Evolutionary conservation across 1,140 invertebrate species (phyloP).

Genomic region (Charaxes varanes): DNA sequence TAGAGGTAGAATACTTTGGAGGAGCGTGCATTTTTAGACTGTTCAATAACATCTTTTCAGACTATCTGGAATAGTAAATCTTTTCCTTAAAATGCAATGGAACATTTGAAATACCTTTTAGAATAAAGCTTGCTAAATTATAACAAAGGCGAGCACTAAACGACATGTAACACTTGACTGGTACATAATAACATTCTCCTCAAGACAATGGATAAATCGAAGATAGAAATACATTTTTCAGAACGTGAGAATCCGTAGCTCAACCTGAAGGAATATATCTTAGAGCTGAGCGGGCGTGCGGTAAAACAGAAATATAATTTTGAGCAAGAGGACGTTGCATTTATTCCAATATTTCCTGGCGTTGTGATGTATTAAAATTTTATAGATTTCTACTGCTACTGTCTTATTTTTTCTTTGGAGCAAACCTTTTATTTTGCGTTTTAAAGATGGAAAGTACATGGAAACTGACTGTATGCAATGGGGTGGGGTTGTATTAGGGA

Average conservation of each 20-base stretch:
- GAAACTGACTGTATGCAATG: too few relatives aligned
- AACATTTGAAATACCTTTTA: too few relatives aligned
- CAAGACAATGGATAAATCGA: slow-evolving; percentile 19
- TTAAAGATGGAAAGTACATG: too few relatives aligned
- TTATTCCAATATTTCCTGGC: slow-evolving; percentile 6
- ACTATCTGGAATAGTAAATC: too few relatives aligned
- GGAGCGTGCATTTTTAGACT: too few relatives aligned
- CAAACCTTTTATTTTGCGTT: too few relatives aligned
- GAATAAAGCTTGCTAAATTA: background rate
- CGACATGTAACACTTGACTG: slow-evolving; percentile 16
- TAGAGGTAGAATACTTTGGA: too few relatives aligned
- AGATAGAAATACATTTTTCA: slow-evolving; percentile 21
- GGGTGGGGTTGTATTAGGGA: too few relatives aligned
- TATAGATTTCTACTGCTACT: slow-evolving; percentile 6
- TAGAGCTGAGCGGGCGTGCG: slow-evolving; percentile 7
- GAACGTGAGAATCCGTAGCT: slow-evolving; percentile 20
- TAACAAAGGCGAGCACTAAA: slow-evolving; percentile 10
- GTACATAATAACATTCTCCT: slow-evolving; percentile 18
- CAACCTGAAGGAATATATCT: slow-evolving; percentile 15
- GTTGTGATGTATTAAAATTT: slow-evolving; percentile 16
- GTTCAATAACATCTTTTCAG: too few relatives aligned
- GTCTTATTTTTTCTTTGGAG: slow-evolving; percentile 1
- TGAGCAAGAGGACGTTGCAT: slow-evolving; percentile 9
- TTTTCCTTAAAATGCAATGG: too few relatives aligned
- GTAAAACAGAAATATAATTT: slow-evolving; percentile 16